phyloP scores from a whole-genome alignment of 2,113 vertebrate genomes.

The Melanerpes aurifrons region DNA sequence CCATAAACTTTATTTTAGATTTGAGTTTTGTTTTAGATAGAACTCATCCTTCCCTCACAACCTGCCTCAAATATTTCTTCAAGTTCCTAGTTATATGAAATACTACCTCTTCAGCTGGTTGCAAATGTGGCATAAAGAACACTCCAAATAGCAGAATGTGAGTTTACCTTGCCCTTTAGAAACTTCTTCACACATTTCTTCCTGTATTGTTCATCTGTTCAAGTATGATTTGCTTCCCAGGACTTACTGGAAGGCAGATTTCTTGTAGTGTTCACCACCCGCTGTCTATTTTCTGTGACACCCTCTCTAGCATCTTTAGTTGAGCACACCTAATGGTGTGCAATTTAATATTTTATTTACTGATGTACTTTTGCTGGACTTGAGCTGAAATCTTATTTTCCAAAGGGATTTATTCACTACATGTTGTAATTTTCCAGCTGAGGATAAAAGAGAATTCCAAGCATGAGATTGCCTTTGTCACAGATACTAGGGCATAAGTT shows the following conservation, averaged over 20 bases:
- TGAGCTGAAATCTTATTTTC: background rate
- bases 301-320: background rate
- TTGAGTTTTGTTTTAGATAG: background rate
- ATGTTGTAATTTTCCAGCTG: background rate
- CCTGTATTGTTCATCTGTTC: background rate
- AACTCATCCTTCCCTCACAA: background rate
- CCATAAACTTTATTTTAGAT: slow-evolving; percentile 4
- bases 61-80: background rate
- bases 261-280: background rate
- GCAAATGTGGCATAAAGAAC: background rate
- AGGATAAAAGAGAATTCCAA: background rate
- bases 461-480: background rate
- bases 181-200: background rate
- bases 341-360: background rate
- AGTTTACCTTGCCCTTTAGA: background rate
- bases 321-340: background rate
- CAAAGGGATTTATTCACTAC: background rate
- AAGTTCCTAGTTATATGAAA: background rate
- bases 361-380: background rate
- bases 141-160: fast-evolving
- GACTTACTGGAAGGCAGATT: background rate
- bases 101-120: background rate
- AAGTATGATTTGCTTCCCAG: background rate
- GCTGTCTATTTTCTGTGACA: background rate
- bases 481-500: background rate